Evolutionary conservation across 2,888 invertebrate genomes (phyloP).

Genomic region (Mesorhabditis belari): DNA sequence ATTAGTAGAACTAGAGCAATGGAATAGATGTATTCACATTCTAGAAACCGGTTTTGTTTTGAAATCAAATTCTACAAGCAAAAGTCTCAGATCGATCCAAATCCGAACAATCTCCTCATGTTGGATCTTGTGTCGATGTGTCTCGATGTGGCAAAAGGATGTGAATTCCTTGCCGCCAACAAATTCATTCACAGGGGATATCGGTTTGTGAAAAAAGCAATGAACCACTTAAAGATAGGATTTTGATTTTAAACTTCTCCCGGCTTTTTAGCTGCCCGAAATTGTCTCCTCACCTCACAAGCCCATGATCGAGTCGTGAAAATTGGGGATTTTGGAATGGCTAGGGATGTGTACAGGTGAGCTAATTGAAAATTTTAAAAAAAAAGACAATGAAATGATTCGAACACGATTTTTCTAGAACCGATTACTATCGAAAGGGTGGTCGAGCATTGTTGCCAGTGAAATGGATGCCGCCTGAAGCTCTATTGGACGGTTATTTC

Average conservation of each 20-base stretch:
- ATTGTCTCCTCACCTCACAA: conserved; percentile 86
- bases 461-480: conserved; percentile 96
- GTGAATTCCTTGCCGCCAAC: conserved; percentile 86
- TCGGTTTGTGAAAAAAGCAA: too few species aligned
- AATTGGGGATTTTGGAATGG: conserved; percentile 99
- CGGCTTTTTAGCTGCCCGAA: conserved; percentile 73
- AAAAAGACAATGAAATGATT: too few species aligned
- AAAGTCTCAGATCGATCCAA: conserved; percentile 60
- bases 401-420: conserved; percentile 59
- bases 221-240: too few species aligned
- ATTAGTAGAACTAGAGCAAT: too few species aligned
- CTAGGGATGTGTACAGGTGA: conserved; percentile 75
- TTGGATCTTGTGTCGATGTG: conserved; percentile 20
- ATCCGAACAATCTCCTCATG: conserved; percentile 24
- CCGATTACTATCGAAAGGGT: conserved; percentile 93
- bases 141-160: conserved; percentile 58
- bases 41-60: too few species aligned
- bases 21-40: too few species aligned
- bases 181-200: conserved; percentile 92
- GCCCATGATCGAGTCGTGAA: conserved; percentile 75
- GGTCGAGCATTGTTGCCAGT: conserved; percentile 85
- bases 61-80: too few species aligned
- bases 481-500: conserved; percentile 91
- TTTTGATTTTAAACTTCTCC: background rate
- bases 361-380: background rate